Base-by-base conservation (phyloP, 2,113 vertebrate species). In the Cepphus grylle region DNA sequence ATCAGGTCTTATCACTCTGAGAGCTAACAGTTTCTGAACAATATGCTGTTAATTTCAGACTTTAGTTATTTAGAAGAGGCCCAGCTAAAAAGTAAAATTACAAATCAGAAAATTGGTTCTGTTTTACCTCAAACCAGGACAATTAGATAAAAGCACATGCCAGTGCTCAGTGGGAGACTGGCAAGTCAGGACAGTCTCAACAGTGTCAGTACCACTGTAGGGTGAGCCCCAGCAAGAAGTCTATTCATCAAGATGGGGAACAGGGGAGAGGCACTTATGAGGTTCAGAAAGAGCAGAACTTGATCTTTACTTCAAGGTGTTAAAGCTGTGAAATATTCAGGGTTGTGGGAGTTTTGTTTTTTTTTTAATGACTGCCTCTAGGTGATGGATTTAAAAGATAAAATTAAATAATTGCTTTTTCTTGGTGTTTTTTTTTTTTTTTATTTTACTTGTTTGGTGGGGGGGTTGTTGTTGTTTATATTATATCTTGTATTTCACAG, bases 141-240 rank as follows among this genome's bases (percentile, higher is more conserved):
- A 40, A 40, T 40, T 21, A 80, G 53, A 30, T 11, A 52, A 76
- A 90, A 73, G 12, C 40, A 38, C 7, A 5, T 36, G 11, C 13
- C 43, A 61, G 8, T 0, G 0, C 13, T n/a, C 5, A 1, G 15
- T 29, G 11, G 26, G 40, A 66, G 42, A 15, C 13, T 56, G 32
- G 23, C 36, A 90, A 49, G 15, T 42, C 52, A 58, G 42, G 7
- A 56, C 20, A 36, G 12, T 58, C 23, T 81, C 52, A 76, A 25
- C 19, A 63, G 25, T 40, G 47, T 19, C 30, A 16, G 17, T n/a
- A 45, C 6, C 34, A 12, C 14, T 50, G 65, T 5, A 9, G 9
- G 1, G 22, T 73, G 32, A 69, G 26, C 3, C 30, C 17, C 38
- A 73, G 43, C 15, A 67, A 38, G 19, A 61, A 53, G 36, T 34